phyloP scores from a whole-genome alignment of 2,888 invertebrate species.

The Scrobipalpa atriplicella region DNA sequence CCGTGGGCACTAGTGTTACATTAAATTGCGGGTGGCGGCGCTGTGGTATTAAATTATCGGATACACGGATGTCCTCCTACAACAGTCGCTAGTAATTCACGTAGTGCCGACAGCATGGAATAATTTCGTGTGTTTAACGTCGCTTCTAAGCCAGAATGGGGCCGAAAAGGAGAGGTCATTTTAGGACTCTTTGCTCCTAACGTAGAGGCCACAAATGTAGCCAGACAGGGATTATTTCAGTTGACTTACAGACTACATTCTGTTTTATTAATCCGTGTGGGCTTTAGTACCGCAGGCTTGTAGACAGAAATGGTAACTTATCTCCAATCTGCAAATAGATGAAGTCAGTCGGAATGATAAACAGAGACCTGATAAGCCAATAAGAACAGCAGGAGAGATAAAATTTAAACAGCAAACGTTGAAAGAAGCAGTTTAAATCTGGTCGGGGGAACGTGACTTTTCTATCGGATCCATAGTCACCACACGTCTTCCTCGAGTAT shows the following conservation, averaged over 20 bases:
- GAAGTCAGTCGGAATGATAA: conserved; percentile 2
- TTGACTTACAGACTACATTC: conserved; percentile 13
- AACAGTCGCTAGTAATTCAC: conserved; percentile 50
- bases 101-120: conserved; percentile 37
- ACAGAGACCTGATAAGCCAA: background rate
- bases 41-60: conserved; percentile 63
- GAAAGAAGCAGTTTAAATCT: conserved; percentile 23
- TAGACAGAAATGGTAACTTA: conserved; percentile 4
- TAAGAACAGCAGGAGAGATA: background rate
- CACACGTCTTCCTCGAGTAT: conserved; percentile 49
- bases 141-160: conserved; percentile 28
- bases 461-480: conserved; percentile 29
- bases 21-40: conserved; percentile 66
- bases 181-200: conserved; percentile 11
- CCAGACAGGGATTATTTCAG: conserved; percentile 15
- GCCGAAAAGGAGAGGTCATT: conserved; percentile 30
- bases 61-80: conserved; percentile 46
- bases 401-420: conserved; percentile 3
- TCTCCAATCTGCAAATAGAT: conserved; percentile 13
- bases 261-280: conserved; percentile 13
- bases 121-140: conserved; percentile 38
- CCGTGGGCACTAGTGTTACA: conserved; percentile 58
- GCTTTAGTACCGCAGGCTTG: background rate
- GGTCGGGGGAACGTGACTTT: conserved; percentile 20
- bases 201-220: conserved; percentile 1